phyloP scores from a whole-genome alignment of 2,797 vertebrate species.

The Betta splendens region DNA sequence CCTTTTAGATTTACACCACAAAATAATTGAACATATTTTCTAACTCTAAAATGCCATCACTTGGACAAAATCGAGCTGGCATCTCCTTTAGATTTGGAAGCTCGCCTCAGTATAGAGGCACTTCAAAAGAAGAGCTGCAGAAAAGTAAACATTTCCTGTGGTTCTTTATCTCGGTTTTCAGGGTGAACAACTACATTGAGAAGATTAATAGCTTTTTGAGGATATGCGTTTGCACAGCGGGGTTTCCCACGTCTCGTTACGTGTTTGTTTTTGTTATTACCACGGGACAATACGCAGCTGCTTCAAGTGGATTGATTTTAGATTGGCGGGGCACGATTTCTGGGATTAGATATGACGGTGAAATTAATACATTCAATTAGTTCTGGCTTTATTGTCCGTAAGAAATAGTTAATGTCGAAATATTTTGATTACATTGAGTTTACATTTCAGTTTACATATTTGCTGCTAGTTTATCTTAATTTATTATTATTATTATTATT shows the following conservation, averaged over 20 bases:
- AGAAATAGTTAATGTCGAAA: conserved; percentile 3
- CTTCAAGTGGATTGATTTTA: conserved; percentile 61
- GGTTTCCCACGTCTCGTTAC: conserved; percentile 70
- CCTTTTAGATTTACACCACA: conserved; percentile 3
- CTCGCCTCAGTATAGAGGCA: conserved; percentile 49
- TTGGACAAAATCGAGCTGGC: conserved; percentile 31
- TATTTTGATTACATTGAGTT: not conserved
- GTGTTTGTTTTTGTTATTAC: conserved; percentile 83
- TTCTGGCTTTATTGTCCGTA: conserved; percentile 11
- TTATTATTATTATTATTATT: not conserved
- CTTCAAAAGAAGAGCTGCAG: conserved; percentile 70
- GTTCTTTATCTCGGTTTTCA: conserved; percentile 83
- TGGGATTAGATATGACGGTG: conserved; percentile 26
- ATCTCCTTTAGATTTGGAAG: conserved; percentile 17
- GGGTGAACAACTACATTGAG: conserved; percentile 79
- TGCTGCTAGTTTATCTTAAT: not conserved
- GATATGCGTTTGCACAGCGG: conserved; percentile 77
- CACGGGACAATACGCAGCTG: conserved; percentile 71
- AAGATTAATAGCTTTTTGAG: conserved; percentile 82
- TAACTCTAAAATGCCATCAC: conserved; percentile 22
- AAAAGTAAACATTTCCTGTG: conserved; percentile 82
- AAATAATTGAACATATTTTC: conserved; percentile 2
- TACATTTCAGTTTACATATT: not conserved
- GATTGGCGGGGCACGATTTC: conserved; percentile 52
- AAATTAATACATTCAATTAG: conserved; percentile 22